Conservation (phyloP, 2,888 invertebrate genomes). For the Coenonympha arcania region DNA sequence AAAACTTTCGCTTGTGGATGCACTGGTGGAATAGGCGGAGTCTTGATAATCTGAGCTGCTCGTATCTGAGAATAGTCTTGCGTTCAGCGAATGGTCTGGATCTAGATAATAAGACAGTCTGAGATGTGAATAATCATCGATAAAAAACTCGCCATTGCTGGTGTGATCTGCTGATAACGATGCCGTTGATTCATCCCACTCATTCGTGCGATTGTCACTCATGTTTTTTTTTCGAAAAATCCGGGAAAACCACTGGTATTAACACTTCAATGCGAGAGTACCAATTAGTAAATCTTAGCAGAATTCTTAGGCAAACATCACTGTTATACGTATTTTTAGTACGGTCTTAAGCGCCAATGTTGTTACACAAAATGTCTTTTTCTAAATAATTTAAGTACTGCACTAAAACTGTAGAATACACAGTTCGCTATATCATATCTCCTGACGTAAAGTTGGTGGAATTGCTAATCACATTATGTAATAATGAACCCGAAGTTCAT, state of each 20-base stretch:
- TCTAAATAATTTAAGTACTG: no score
- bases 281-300: neutral
- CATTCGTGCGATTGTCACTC: slow-evolving; percentile 11
- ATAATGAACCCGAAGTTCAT: no score
- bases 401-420: no score
- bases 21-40: slow-evolving; percentile 25
- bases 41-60: slow-evolving; percentile 14
- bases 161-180: slow-evolving; percentile 15
- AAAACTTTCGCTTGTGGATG: slow-evolving; percentile 4
- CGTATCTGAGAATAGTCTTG: slow-evolving; percentile 12
- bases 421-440: no score
- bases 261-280: neutral
- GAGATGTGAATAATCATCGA: slow-evolving; percentile 53
- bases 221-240: slow-evolving; percentile 7
- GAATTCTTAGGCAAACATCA: no score
- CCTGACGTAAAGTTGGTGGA: no score
- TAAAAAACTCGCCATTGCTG: slow-evolving; percentile 30
- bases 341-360: no score
- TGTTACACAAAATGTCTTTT: no score
- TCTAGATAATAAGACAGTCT: slow-evolving; percentile 47
- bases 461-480: neutral
- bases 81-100: slow-evolving; percentile 16
- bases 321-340: no score
- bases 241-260: neutral
- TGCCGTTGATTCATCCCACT: slow-evolving; percentile 19